Percentiles rank a stretch among this genome's conserved stretches.
Conservation (phyloP, 2,113 vertebrate species). For the Toxotes chatareus region DNA sequence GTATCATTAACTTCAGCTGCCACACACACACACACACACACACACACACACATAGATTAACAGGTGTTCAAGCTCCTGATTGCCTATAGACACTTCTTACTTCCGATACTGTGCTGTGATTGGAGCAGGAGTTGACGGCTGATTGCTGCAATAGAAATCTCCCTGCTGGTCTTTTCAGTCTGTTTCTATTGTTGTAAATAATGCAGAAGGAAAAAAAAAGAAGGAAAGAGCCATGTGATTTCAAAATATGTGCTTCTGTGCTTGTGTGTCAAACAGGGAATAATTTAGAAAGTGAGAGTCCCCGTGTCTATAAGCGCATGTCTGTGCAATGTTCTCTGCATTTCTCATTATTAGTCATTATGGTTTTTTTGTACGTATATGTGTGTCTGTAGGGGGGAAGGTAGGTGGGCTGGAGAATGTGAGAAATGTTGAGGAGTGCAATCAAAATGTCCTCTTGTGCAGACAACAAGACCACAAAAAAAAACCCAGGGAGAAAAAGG, state of each 20-base stretch:
- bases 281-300: slow-evolving; percentile 2
- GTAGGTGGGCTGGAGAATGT: slow-evolving; percentile 75
- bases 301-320: neutral
- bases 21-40: slow-evolving; percentile 31
- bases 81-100: slow-evolving; percentile 11
- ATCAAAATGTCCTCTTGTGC: slow-evolving; percentile 77
- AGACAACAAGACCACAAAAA: slow-evolving; percentile 51
- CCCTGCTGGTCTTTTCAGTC: slow-evolving; percentile 65
- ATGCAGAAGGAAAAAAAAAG: slow-evolving; percentile 26
- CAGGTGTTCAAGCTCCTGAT: slow-evolving; percentile 56
- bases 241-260: slow-evolving; percentile 49
- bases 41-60: slow-evolving; percentile 40
- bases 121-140: slow-evolving; percentile 56
- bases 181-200: slow-evolving; percentile 56
- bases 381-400: slow-evolving; percentile 5
- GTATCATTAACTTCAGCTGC: slow-evolving; percentile 33
- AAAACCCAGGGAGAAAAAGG: slow-evolving; percentile 52
- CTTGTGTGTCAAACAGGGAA: slow-evolving; percentile 7
- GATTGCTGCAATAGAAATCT: slow-evolving; percentile 59
- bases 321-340: neutral
- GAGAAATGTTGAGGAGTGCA: slow-evolving; percentile 77
- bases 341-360: neutral
- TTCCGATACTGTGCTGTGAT: slow-evolving; percentile 12
- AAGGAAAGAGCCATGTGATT: slow-evolving; percentile 50
- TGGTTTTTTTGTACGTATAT: slow-evolving; percentile 25